Evolutionary conservation across 2,888 invertebrate species (phyloP).

Genomic region (Dryococelus australis): DNA sequence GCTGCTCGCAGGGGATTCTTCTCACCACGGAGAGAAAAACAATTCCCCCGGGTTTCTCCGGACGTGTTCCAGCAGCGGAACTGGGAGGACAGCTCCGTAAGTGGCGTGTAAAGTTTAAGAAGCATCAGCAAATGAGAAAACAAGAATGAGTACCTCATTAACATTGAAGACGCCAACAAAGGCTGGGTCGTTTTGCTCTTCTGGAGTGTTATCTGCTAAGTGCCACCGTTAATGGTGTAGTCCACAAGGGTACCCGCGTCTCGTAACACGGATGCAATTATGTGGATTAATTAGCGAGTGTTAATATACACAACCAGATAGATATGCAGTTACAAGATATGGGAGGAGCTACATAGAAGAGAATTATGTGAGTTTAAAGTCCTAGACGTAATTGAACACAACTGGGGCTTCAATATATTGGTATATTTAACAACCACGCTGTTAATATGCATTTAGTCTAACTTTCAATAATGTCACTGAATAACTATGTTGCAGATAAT

Average conservation of each 20-base stretch:
- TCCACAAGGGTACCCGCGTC: not conserved
- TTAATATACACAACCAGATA: not conserved
- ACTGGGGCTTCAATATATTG: no score
- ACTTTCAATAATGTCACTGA: no score
- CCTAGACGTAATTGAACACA: no score
- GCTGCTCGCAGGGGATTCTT: not conserved
- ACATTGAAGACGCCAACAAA: not conserved
- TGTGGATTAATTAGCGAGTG: not conserved
- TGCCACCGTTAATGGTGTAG: not conserved
- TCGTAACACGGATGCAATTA: not conserved
- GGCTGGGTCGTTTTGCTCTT: not conserved
- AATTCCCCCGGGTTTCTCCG: not conserved
- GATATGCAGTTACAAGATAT: no score
- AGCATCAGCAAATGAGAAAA: not conserved
- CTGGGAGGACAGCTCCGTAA: not conserved
- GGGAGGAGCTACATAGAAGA: no score
- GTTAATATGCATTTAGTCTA: no score
- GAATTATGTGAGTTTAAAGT: no score
- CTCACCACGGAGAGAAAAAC: not conserved
- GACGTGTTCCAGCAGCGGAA: not conserved
- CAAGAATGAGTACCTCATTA: not conserved
- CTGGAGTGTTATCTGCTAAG: not conserved
- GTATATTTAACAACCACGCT: no score
- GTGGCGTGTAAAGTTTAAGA: not conserved
- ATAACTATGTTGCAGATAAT: no score